A percentile compares a stretch with the other conserved stretches of the same genome.
These are phyloP conservation scores for Lampris megalopsis DNA, from an alignment of 2,113 vertebrate genomes.

Conservation along the genomic window DNA sequence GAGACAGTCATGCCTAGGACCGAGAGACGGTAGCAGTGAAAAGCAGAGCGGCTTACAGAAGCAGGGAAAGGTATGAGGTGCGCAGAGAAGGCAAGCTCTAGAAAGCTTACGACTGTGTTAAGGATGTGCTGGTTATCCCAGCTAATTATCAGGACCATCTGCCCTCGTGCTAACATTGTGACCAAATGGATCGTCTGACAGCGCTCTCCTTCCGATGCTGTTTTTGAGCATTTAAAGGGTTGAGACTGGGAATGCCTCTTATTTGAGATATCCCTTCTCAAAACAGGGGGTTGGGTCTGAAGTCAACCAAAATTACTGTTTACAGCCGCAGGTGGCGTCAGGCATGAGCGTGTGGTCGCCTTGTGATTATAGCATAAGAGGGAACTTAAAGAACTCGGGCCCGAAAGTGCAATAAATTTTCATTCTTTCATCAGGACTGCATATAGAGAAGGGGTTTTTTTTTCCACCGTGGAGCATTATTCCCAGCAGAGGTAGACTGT, in stretches of 20 bases:
- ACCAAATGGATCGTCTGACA: conserved; percentile 58
- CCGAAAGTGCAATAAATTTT: conserved; percentile 12
- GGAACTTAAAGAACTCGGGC: not conserved
- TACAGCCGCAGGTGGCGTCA: conserved; percentile 21
- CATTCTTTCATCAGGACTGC: conserved; percentile 35
- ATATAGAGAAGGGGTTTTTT: conserved; percentile 10
- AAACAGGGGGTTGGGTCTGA: conserved; percentile 19
- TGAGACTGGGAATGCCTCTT: conserved; percentile 40
- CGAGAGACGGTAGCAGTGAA: not conserved
- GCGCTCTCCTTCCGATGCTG: conserved; percentile 2
- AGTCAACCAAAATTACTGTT: conserved; percentile 51
- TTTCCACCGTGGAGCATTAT: conserved; percentile 21
- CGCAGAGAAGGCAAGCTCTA: not conserved
- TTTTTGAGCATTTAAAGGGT: conserved; percentile 27
- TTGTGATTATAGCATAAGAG: conserved; percentile 21
- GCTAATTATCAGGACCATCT: conserved; percentile 58
- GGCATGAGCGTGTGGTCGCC: conserved; percentile 14
- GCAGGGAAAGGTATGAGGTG: conserved; percentile 2
- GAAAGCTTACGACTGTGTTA: conserved; percentile 52
- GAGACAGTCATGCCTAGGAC: not conserved
- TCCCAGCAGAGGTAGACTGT: conserved; percentile 32
- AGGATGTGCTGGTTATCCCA: conserved; percentile 43
- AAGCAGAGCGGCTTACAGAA: not conserved
- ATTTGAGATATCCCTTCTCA: conserved; percentile 52
- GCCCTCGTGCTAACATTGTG: conserved; percentile 62